These are phyloP conservation scores for Tupaia tana DNA, from an alignment of 2,113 vertebrate genomes.

Conservation along the genomic window DNA sequence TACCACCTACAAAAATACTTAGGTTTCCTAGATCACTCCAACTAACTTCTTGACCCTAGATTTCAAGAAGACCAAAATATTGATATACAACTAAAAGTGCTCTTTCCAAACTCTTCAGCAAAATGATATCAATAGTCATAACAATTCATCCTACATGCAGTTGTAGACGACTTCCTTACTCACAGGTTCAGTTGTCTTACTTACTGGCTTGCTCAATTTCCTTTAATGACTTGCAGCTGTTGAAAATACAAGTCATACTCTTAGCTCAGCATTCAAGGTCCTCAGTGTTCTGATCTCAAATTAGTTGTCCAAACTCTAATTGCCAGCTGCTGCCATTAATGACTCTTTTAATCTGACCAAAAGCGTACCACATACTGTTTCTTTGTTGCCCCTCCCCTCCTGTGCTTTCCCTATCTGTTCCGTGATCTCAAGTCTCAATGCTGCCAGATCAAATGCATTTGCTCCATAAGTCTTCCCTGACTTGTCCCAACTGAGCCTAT, in stretches of 20 bases:
- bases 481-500: background rate
- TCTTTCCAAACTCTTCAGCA: background rate
- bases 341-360: background rate
- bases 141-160: background rate
- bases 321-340: background rate
- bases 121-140: background rate
- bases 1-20: background rate
- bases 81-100: background rate
- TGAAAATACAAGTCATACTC: background rate
- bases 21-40: background rate
- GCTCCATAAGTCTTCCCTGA: background rate
- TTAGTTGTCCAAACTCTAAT: background rate
- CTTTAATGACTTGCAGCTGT: background rate
- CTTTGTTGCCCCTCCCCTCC: background rate
- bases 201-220: background rate
- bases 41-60: background rate
- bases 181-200: background rate
- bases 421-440: background rate
- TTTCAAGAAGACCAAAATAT: conserved; percentile 26
- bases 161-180: background rate
- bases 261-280: background rate
- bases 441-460: background rate
- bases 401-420: background rate
- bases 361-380: background rate
- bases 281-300: background rate